Evolutionary conservation across 37 sponge, comb jelly and placozoan genomes (phyloP), one percentile per base, ranked within the genome.

Genomic region (Diacarnus erythraeanus): DNA sequence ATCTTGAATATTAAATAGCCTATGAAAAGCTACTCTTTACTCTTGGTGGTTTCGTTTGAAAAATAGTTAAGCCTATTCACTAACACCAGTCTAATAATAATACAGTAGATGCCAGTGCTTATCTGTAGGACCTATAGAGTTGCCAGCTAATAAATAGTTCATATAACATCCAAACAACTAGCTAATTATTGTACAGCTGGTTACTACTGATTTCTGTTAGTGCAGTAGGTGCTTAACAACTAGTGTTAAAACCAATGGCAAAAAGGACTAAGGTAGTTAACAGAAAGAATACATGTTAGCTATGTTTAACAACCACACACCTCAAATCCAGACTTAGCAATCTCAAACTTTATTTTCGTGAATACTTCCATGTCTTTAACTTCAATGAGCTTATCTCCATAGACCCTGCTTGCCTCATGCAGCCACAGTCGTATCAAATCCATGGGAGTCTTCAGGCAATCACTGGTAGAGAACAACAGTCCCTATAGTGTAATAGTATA

Each of bases 381-480:
- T 1, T 97, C 98, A 71, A 97, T 80, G 59, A 97, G 85, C 77
- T 97, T 97, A 87, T 97, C 98, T 15, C 95, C 79, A 73, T 97
- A 97, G 44, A 97, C 98, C 25, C 98, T 57, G 38, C 86, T 87
- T 71, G 94, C 81, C 73, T 97, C 98, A 74, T 97, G 98, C 60
- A 97, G 87, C 98, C 98, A 97, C 44, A 97, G 82, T 26, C 86
- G 84, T 42, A 95, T 93, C 58, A 97, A 59, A 64, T 97, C 98
- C 64, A 92, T 72, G 31, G 93, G 95, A 5, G 93, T 86, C 81
- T 95, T 94, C 40, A 95, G 26, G 37, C 84, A 75, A 42, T 97
- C 98, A 22, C 80, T 77, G 22, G 77, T 68, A 26, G 91, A 40
- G 70, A 93, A 97, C 71, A 93, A 79, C 21, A 97, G 78, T 27